Evolutionary conservation across 1,140 invertebrate genomes (phyloP), one percentile per base, ranked within the genome.

Genomic region (Bombus balteatus): DNA sequence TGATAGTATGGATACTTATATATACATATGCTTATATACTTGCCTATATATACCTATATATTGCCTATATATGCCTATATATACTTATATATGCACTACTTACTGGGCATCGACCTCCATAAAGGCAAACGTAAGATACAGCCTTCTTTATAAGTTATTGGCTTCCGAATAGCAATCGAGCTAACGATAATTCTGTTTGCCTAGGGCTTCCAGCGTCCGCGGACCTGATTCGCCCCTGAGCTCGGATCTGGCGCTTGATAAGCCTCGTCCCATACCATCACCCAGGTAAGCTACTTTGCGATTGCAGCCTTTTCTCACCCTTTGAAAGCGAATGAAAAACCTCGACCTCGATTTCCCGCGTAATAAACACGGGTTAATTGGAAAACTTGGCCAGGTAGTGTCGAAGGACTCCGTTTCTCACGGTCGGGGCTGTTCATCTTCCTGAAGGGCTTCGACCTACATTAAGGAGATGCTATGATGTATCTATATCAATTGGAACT

Each of bases 161-260:
- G 34, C 74, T 85, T 71, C 34, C 59, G 28, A 76, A 77, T 47
- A n/a, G 10, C 59, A 74, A 83, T 70, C 39, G 37, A 76, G 76
- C 83, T 88, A 87, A 89, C 70, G 71, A 85, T 91, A 89, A 83
- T 92, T 92, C 65, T 88, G 39, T 91, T 86, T 91, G 47, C 71
- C 62, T 80, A 95, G 94, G 94, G 94, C 93, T 91, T 94, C 94
- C 92, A 94, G 93, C 88, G 94, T 92, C 89, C 93, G 93, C 88
- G 93, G 92, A 79, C 84, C 92, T 62, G 94, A 94, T 76, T 92
- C 92, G 66, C 87, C 92, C 43, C 87, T 94, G 71, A 93, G 80
- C 84, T 91, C 93, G 75, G 94, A 94, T 71, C 85, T 94, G 80
- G 89, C 90, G 39, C 90, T 94, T 32, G 94, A 94, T 85, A 94